Percentiles rank a stretch among this genome's conserved stretches.
phyloP scores from a whole-genome alignment of 2,797 vertebrate species.

The Xenentodon cancila region DNA sequence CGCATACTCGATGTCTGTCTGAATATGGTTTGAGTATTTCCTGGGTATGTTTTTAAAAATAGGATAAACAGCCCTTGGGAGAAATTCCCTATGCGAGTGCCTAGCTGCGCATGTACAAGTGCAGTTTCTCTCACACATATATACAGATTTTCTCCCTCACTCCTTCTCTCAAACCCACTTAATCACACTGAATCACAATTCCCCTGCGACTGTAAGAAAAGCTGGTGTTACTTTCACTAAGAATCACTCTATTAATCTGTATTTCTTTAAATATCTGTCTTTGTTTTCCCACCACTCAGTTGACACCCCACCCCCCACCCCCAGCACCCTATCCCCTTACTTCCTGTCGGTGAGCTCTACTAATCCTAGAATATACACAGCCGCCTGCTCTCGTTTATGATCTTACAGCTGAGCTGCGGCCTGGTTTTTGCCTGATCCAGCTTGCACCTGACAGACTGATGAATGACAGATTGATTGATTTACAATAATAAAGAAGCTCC shows the following conservation, averaged over 20 bases:
- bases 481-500: conserved; percentile 25
- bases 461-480: conserved; percentile 42
- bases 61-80: conserved; percentile 64
- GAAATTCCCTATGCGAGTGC: conserved; percentile 33
- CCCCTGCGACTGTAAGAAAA: conserved; percentile 36
- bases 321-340: conserved; percentile 4
- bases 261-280: conserved; percentile 15
- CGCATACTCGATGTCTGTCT: conserved; percentile 47
- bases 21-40: conserved; percentile 64
- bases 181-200: conserved; percentile 34
- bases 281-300: conserved; percentile 27
- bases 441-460: conserved; percentile 46
- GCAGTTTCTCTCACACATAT: conserved; percentile 10
- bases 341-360: conserved; percentile 47
- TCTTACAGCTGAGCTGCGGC: conserved; percentile 40
- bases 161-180: conserved; percentile 9
- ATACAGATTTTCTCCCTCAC: neutral
- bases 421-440: conserved; percentile 47
- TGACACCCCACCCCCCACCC: conserved; percentile 34
- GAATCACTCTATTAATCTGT: conserved; percentile 31
- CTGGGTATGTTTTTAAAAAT: conserved; percentile 58
- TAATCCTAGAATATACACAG: conserved; percentile 56
- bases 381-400: conserved; percentile 64
- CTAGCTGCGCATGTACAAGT: conserved; percentile 34
- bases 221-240: conserved; percentile 43